Evolutionary conservation across 2,113 vertebrate species (phyloP).

Genomic region (Brachypodius melanocephalos): DNA sequence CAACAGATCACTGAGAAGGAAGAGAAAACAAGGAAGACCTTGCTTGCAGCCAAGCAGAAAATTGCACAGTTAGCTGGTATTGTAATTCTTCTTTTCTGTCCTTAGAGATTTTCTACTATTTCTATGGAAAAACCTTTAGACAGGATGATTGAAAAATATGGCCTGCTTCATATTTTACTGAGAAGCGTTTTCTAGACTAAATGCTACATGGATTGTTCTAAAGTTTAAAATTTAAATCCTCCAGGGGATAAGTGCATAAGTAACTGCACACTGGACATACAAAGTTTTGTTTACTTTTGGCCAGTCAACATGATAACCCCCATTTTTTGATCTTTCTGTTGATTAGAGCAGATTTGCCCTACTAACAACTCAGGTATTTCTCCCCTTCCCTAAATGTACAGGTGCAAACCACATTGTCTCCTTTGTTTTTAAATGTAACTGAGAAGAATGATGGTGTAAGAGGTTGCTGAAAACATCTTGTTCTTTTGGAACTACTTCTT

Average conservation of each 20-base stretch:
- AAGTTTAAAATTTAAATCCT: background rate
- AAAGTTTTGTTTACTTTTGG: background rate
- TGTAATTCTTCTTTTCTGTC: background rate
- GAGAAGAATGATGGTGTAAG: background rate
- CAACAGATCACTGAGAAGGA: constrained; percentile 92
- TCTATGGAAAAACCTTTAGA: background rate
- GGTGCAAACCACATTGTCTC: background rate
- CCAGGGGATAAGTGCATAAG: background rate
- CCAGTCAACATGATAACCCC: background rate
- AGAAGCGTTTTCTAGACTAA: background rate
- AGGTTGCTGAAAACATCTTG: background rate
- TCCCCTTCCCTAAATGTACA: background rate
- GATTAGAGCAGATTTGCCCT: background rate
- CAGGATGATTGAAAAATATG: background rate
- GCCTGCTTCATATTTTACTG: background rate
- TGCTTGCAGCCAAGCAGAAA: constrained; percentile 89
- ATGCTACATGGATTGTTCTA: background rate
- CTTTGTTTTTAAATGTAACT: background rate
- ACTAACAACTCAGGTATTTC: fast-evolving
- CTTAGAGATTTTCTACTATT: background rate
- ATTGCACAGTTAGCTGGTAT: constrained; percentile 86
- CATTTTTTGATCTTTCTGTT: background rate
- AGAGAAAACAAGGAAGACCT: constrained; percentile 91
- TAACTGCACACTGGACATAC: background rate
- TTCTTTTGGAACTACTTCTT: background rate